These are phyloP conservation scores for Acrossocheilus wenchowensis DNA, from an alignment of 2,797 vertebrate genomes.

Conservation along the genomic window DNA sequence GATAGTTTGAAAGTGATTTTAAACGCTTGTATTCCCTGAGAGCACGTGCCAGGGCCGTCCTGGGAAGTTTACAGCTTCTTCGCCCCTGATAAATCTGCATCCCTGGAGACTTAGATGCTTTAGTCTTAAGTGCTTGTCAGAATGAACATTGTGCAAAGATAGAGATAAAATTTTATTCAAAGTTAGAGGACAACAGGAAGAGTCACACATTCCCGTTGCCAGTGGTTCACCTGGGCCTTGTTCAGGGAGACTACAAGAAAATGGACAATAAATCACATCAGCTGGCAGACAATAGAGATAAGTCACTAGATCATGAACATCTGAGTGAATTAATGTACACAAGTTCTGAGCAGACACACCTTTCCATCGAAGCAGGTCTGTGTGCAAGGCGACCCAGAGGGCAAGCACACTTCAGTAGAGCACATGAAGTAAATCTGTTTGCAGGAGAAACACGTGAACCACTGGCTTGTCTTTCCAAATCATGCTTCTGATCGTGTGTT, in stretches of 20 bases:
- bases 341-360: slow-evolving; percentile 46
- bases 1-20: not conserved
- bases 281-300: not conserved
- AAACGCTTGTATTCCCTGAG: not conserved
- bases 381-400: slow-evolving; percentile 63
- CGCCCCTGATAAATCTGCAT: no score
- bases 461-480: not conserved
- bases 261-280: not conserved
- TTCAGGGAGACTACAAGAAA: not conserved
- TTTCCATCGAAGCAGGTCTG: slow-evolving; percentile 72
- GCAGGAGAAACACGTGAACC: not conserved
- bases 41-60: not conserved
- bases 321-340: not conserved
- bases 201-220: not conserved
- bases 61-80: no score
- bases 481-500: not conserved
- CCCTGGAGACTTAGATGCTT: not conserved
- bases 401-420: slow-evolving; percentile 75
- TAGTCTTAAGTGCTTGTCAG: not conserved
- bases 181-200: not conserved
- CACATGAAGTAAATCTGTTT: slow-evolving; percentile 81
- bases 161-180: not conserved
- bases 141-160: not conserved
- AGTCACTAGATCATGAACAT: not conserved
- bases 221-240: not conserved